phyloP scores from a whole-genome alignment of 2,888 invertebrate genomes.

The Dastarcus helophoroides region DNA sequence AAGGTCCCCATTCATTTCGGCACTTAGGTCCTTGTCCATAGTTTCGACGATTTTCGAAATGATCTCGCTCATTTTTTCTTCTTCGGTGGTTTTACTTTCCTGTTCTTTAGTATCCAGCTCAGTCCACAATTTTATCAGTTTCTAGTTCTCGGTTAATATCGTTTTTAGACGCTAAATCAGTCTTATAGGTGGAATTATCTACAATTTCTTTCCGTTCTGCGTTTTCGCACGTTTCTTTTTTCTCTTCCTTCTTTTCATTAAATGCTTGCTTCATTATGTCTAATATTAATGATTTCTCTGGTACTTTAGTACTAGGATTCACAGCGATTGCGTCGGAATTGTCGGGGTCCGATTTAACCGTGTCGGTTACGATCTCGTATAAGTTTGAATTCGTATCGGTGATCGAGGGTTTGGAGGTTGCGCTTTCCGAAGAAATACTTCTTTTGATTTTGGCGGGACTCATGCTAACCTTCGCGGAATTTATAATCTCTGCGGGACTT shows the following conservation, averaged over 20 bases:
- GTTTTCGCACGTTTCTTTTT: too few species aligned
- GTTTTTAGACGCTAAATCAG: too few species aligned
- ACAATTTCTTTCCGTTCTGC: not conserved
- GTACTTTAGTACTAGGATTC: slow-evolving; percentile 36
- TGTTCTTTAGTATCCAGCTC: too few species aligned
- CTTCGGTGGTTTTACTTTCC: slow-evolving; percentile 9
- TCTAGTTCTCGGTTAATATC: too few species aligned
- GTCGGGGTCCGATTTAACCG: slow-evolving; percentile 5
- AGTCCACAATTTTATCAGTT: too few species aligned
- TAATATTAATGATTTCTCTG: slow-evolving; percentile 43
- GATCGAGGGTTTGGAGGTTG: slow-evolving; percentile 10
- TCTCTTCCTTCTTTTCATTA: slow-evolving; percentile 25
- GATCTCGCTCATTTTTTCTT: slow-evolving; percentile 10
- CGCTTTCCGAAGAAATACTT: slow-evolving; percentile 15
- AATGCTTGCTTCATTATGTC: slow-evolving; percentile 50
- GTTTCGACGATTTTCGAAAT: slow-evolving; percentile 12
- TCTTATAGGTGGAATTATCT: too few species aligned
- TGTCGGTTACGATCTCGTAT: slow-evolving; percentile 20
- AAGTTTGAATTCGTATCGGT: slow-evolving; percentile 32
- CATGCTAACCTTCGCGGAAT: slow-evolving; percentile 13
- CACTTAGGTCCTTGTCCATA: too few species aligned
- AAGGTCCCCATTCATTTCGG: not conserved
- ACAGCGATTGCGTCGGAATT: slow-evolving; percentile 13
- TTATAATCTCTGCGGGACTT: slow-evolving; percentile 3
- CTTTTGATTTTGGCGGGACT: slow-evolving; percentile 12